A percentile compares a stretch with the other conserved stretches of the same genome.
phyloP scores from a whole-genome alignment of 2,888 invertebrate genomes.

The Lamellibrachia columna region DNA sequence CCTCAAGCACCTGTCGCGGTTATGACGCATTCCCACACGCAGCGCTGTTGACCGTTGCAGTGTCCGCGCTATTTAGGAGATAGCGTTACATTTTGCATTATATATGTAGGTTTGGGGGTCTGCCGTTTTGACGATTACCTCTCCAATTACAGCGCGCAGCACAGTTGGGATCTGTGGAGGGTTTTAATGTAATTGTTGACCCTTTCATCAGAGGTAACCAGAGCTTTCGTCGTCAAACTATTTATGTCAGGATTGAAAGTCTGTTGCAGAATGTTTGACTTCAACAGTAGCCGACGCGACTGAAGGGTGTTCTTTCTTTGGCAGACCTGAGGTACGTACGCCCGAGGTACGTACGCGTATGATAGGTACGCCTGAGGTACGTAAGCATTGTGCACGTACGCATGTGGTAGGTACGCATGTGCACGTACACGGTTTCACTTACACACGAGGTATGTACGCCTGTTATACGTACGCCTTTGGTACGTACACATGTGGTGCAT shows the following conservation, averaged over 20 bases:
- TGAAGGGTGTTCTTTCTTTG: neutral
- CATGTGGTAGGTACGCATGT: neutral
- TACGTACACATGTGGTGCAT: neutral
- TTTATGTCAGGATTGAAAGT: neutral
- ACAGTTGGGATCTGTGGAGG: too few species aligned
- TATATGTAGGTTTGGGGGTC: too few species aligned
- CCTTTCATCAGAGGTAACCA: neutral
- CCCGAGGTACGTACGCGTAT: neutral
- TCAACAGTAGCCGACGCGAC: neutral
- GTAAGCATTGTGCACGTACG: neutral
- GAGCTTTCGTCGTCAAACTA: neutral
- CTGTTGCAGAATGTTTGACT: neutral
- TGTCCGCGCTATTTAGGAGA: too few species aligned
- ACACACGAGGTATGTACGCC: neutral
- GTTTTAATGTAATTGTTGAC: neutral
- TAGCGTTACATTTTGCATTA: too few species aligned
- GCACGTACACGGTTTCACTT: neutral
- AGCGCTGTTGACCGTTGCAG: too few species aligned
- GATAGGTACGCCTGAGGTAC: too few species aligned
- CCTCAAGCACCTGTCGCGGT: too few species aligned
- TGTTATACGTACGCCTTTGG: neutral
- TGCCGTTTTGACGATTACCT: too few species aligned
- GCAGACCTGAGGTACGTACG: neutral
- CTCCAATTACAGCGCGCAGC: too few species aligned
- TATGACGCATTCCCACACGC: too few species aligned